Base-by-base conservation (phyloP, 2,113 vertebrate species). In the human (Homo sapiens) region DNA sequence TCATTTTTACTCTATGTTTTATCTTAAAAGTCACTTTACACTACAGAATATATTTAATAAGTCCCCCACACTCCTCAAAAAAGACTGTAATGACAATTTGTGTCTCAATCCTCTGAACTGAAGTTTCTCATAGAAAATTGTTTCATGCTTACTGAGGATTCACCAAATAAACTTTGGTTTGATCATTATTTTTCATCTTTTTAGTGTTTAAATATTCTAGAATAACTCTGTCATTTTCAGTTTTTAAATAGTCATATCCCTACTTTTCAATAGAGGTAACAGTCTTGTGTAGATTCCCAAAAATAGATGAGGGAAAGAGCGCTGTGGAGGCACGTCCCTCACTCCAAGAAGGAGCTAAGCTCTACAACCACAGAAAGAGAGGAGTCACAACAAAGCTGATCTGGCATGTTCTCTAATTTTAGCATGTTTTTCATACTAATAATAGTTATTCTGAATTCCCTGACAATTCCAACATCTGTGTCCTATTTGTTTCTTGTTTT, bases 11-110 rank as follows among this genome's bases (percentile, higher is more conserved):
- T 16, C 27, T 64, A 18, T 23, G 32, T 23, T 23, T 66, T 43
- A 18, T 98, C 98, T 98, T 98, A 98, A 98, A 98, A 98, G 98
- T 98, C 98, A 98, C 98, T 98, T 98, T 98, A 99, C 98, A 98
- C 98, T 98, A 98, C 98, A 98, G 98, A 98, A 98, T 98, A 98
- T 97, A 98, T 98, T 98, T 98, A 98, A 98, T 97, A 96, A 98
- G 98, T 96, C 72, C 23, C 68, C 40, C 16, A 14, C 27, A 32
- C 61, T 18, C 66, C 72, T 40, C 72, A 84, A 72, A 83, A 64
- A 64, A 30, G 61, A 30, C 61, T 30, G 0, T 64, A 30, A 64
- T 64, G 11, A 30, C 61, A 64, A 30, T 64, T 64, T 64, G 61
- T 6, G 12, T 64, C 61, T 64, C 61, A 64, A 64, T 64, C 30